These are phyloP conservation scores for Myotis yumanensis DNA, from an alignment of 2,113 vertebrate species.

Conservation along the genomic window DNA sequence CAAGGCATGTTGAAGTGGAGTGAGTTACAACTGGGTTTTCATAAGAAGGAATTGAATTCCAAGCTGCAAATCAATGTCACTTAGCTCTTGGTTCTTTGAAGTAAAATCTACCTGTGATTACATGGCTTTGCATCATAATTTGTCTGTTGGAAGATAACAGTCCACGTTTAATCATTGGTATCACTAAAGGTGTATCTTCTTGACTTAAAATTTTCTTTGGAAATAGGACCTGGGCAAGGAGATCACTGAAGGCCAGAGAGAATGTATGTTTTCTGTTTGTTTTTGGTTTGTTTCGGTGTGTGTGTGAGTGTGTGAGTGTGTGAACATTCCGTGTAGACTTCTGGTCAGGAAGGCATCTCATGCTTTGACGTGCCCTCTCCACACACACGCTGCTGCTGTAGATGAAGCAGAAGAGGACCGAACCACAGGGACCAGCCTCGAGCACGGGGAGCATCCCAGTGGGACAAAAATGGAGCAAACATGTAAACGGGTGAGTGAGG, in stretches of 20 bases:
- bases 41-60: slow-evolving; percentile 74
- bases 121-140: slow-evolving; percentile 32
- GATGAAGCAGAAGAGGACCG: background rate
- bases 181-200: slow-evolving; percentile 18
- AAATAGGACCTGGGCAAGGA: background rate
- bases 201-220: slow-evolving; percentile 24
- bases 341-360: background rate
- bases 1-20: slow-evolving; percentile 79
- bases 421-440: background rate
- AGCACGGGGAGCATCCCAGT: background rate
- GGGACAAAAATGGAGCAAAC: background rate
- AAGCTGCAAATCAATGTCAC: slow-evolving; percentile 70
- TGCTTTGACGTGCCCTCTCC: background rate
- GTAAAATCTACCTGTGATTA: slow-evolving; percentile 62
- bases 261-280: background rate
- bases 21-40: slow-evolving; percentile 80
- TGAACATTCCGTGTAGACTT: background rate
- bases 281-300: background rate
- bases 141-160: slow-evolving; percentile 10
- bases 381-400: background rate
- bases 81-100: slow-evolving; percentile 59
- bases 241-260: background rate
- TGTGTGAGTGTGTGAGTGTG: background rate
- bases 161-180: slow-evolving; percentile 17
- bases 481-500: background rate